A percentile compares a stretch with the other conserved stretches of the same genome.
Evolutionary conservation across 2,888 invertebrate genomes (phyloP).

Genomic region (Sisyra nigra): DNA sequence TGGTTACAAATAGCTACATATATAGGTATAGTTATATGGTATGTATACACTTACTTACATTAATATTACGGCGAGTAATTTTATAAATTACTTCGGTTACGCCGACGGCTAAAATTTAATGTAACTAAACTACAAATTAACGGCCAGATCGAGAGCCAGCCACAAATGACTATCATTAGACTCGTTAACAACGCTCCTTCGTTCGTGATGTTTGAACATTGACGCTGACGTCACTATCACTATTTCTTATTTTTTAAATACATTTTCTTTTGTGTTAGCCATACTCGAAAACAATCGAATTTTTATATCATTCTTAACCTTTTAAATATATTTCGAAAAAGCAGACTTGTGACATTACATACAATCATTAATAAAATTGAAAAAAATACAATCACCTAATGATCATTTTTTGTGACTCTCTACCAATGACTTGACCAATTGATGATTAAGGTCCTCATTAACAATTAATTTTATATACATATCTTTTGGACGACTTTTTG

Average conservation of each 20-base stretch:
- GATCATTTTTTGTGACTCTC: no score
- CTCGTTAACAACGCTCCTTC: conserved; percentile 19
- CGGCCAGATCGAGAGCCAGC: conserved; percentile 27
- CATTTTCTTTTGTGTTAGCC: no score
- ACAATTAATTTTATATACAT: no score
- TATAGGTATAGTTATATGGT: background rate
- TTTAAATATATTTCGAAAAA: background rate
- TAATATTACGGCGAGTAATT: conserved; percentile 32
- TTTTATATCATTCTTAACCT: background rate
- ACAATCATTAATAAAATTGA: no score
- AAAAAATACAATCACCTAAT: no score
- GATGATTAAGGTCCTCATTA: no score
- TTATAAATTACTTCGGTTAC: conserved; percentile 32
- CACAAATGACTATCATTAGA: conserved; percentile 35
- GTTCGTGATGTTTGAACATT: conserved; percentile 34
- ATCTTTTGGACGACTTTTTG: no score
- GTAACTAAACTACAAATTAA: conserved; percentile 48
- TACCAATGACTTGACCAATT: no score
- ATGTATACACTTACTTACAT: conserved; percentile 30
- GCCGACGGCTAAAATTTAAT: conserved; percentile 38
- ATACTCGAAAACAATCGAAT: no score
- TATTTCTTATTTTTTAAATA: background rate
- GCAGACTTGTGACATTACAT: no score
- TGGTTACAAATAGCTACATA: no score
- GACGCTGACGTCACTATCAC: conserved; percentile 18